These are phyloP conservation scores for Sturmia bella DNA, from an alignment of 2,888 invertebrate genomes.

Conservation along the genomic window DNA sequence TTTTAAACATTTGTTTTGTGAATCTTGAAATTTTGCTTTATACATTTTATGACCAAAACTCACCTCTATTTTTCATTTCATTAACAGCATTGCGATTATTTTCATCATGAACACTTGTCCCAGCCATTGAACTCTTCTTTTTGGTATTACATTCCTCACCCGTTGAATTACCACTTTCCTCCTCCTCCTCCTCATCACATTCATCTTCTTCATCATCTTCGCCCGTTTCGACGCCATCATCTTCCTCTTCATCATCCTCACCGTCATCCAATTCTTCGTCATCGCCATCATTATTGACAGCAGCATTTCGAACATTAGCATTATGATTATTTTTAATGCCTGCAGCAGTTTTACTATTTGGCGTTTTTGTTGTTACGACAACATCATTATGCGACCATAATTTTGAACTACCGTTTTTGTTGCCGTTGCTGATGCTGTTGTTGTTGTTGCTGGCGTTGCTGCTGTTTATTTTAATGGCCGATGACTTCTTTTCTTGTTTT, in stretches of 20 bases:
- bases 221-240: conserved; percentile 79
- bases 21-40: background rate
- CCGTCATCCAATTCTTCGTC: conserved; percentile 51
- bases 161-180: conserved; percentile 71
- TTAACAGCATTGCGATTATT: conserved; percentile 81
- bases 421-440: conserved; percentile 14
- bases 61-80: conserved; percentile 81
- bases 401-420: conserved; percentile 62
- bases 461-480: conserved; percentile 39
- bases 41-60: conserved; percentile 54
- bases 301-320: conserved; percentile 59
- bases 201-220: conserved; percentile 74
- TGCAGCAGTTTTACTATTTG: conserved; percentile 52
- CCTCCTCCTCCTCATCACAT: conserved; percentile 74
- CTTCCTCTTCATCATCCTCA: conserved; percentile 76
- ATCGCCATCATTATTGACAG: conserved; percentile 53
- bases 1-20: too few relatives aligned
- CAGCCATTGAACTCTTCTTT: conserved; percentile 71
- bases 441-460: conserved; percentile 1
- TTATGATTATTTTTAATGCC: conserved; percentile 67
- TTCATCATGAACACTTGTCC: conserved; percentile 79
- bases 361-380: conserved; percentile 62
- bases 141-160: conserved; percentile 70
- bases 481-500: conserved; percentile 55
- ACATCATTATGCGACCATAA: conserved; percentile 70